These are phyloP conservation scores for Eleginops maclovinus DNA, from an alignment of 2,113 vertebrate genomes.

Conservation along the genomic window DNA sequence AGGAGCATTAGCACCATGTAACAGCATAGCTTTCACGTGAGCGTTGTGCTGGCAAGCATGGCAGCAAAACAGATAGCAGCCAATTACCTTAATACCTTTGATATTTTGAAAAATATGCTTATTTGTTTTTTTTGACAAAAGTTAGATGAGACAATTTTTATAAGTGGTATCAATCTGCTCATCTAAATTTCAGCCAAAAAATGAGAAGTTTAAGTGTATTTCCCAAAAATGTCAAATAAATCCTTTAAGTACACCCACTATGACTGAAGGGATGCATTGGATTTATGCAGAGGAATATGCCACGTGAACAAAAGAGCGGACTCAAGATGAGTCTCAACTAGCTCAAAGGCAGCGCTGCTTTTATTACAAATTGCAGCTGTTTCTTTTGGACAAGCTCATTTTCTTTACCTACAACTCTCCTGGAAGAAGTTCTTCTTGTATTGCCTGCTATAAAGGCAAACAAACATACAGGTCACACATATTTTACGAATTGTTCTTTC, in stretches of 20 bases:
- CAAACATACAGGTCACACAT: constrained; percentile 45
- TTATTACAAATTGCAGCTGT: constrained; percentile 16
- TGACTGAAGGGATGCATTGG: neutral
- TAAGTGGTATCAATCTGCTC: neutral
- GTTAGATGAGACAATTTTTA: constrained; percentile 16
- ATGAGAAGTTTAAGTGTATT: neutral
- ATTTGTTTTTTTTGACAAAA: constrained; percentile 10
- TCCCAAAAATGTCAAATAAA: constrained; percentile 27
- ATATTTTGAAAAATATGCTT: constrained; percentile 26
- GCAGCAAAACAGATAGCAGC: constrained; percentile 19
- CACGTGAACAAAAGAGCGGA: neutral
- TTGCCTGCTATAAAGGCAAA: constrained; percentile 59
- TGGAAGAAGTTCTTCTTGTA: constrained; percentile 41
- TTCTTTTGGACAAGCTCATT: neutral
- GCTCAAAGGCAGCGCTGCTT: constrained; percentile 11
- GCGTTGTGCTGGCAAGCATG: constrained; percentile 25
- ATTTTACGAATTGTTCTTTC: neutral
- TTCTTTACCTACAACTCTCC: constrained; percentile 63
- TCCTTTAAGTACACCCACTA: constrained; percentile 8
- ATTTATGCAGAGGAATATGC: constrained; percentile 13
- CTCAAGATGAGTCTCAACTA: neutral
- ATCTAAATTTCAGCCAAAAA: constrained; percentile 12
- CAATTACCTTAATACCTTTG: constrained; percentile 7
- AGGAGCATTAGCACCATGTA: constrained; percentile 1
- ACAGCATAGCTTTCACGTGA: constrained; percentile 42